These are phyloP conservation scores for Cacatua alba DNA, from an alignment of 2,113 vertebrate genomes.

Conservation along the genomic window DNA sequence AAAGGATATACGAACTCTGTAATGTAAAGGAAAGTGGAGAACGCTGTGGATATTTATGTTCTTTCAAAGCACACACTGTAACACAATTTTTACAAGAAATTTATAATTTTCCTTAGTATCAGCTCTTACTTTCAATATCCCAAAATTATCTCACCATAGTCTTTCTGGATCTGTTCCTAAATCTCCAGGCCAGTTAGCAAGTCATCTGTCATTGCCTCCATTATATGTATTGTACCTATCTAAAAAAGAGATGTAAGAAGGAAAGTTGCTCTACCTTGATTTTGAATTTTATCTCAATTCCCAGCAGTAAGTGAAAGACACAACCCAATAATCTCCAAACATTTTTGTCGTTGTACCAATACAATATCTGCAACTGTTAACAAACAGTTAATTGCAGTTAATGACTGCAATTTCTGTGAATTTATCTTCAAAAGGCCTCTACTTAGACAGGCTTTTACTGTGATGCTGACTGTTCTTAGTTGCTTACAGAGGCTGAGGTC, in stretches of 20 bases:
- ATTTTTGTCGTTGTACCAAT: background rate
- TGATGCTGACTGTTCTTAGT: background rate
- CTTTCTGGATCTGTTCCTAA: background rate
- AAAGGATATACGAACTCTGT: background rate
- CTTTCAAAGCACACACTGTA: background rate
- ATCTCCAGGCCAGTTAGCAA: background rate
- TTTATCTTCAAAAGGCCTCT: background rate
- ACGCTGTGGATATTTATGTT: background rate
- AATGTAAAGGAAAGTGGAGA: background rate
- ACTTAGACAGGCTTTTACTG: background rate
- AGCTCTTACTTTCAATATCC: background rate
- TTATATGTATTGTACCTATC: background rate
- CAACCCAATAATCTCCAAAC: background rate
- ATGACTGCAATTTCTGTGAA: background rate
- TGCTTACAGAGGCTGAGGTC: background rate
- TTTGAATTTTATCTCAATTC: background rate
- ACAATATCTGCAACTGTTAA: background rate
- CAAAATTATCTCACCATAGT: background rate
- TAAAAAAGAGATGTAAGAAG: background rate
- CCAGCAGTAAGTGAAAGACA: background rate
- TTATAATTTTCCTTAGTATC: background rate
- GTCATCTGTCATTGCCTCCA: background rate
- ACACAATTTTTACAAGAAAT: background rate
- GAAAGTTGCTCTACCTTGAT: background rate
- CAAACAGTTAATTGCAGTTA: background rate